Evolutionary conservation across 2,888 invertebrate genomes (phyloP).

Genomic region (Halictus ligatus): DNA sequence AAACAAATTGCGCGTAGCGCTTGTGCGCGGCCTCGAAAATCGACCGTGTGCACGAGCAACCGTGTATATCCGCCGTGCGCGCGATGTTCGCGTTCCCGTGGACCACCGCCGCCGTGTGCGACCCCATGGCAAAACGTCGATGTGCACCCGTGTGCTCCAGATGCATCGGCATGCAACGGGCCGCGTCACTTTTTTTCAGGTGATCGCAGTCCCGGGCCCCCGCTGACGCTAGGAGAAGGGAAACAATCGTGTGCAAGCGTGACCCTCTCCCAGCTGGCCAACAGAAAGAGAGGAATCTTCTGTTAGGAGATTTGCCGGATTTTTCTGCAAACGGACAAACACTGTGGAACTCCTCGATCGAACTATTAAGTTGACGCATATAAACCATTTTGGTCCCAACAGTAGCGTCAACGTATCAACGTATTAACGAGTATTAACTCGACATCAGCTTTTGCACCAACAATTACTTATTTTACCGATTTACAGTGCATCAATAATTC

Average conservation of each 20-base stretch:
- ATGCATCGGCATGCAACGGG: constrained; percentile 34
- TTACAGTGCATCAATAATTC: too few relatives aligned
- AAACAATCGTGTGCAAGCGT: constrained; percentile 31
- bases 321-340: too few relatives aligned
- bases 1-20: neutral
- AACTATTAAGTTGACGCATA: too few relatives aligned
- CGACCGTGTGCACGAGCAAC: neutral
- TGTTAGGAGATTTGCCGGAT: too few relatives aligned
- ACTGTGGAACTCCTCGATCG: neutral
- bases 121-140: constrained; percentile 14
- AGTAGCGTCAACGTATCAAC: too few relatives aligned
- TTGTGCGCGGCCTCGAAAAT: neutral
- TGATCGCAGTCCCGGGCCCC: neutral
- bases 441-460: too few relatives aligned
- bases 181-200: constrained; percentile 6
- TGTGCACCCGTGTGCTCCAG: neutral
- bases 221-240: constrained; percentile 42
- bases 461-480: too few relatives aligned
- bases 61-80: neutral
- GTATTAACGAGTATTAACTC: too few relatives aligned
- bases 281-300: constrained; percentile 20
- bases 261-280: constrained; percentile 24
- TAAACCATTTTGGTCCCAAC: too few relatives aligned
- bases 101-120: neutral
- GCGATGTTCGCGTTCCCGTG: neutral